These are phyloP conservation scores for Microchrysa polita DNA, from an alignment of 2,888 invertebrate species.

Conservation along the genomic window DNA sequence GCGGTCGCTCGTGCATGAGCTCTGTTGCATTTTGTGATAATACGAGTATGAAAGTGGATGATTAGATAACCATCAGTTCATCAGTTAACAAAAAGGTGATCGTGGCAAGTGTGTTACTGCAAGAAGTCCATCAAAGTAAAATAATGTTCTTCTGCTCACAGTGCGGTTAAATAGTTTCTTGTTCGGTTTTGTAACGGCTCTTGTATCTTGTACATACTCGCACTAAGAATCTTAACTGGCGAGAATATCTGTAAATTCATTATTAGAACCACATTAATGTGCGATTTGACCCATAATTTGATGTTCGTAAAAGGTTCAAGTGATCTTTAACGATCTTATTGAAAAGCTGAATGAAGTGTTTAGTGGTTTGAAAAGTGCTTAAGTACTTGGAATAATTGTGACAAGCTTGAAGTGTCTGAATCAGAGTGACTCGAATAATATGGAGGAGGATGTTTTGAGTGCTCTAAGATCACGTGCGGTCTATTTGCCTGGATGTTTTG, in stretches of 20 bases:
- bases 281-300: no score
- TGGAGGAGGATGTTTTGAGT: conserved; percentile 69
- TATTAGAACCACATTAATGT: no score
- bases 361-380: no score
- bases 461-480: conserved; percentile 70
- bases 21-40: neutral
- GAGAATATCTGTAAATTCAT: neutral
- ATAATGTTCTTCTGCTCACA: neutral
- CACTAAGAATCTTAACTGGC: neutral
- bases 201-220: neutral
- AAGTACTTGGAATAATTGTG: no score
- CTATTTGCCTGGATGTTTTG: conserved; percentile 73
- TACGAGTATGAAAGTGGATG: neutral
- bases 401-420: no score
- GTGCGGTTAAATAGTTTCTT: neutral
- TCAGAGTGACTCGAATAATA: conserved; percentile 51
- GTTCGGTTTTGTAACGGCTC: neutral
- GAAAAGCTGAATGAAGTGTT: neutral
- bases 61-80: no score
- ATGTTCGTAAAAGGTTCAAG: no score
- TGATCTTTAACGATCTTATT: neutral
- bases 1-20: neutral
- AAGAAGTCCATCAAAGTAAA: neutral
- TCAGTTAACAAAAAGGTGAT: conserved; percentile 11
- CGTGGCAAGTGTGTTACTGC: conserved; percentile 5